Base-by-base conservation (phyloP, 2,888 invertebrate species). In the Escarpia spicata region DNA sequence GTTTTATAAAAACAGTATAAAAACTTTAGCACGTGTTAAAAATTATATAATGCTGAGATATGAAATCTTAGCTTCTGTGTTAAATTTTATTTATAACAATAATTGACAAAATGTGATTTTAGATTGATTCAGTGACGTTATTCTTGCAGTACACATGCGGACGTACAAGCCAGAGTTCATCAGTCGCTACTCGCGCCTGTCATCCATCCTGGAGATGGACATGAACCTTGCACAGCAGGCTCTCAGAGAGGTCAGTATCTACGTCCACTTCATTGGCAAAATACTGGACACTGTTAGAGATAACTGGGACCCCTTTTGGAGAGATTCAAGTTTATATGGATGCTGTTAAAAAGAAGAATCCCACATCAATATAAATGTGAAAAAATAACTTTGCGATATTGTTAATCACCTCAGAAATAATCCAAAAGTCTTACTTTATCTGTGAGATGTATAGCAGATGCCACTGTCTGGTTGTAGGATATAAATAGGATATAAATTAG, bases 81-180 rank as follows among this genome's bases (percentile, higher is more conserved):
- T 43, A 60, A 75, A 31, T 31, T 91, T 37, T 37, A 12, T 91
- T 31, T 91, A 91, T 6, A 31, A 6, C n/a, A 91, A 37, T 43
- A 43, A 91, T 37, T 31, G 15, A 43, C 19, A 26, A 75, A 75
- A 75, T 60, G 15, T 26, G 75, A 75, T 90, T 94, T 92, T 90
- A 6, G 60, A 26, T 43, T 92, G 60, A 52, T 92, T 94, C 58
- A 90, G 15, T 52, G 52, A n/a, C 31, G 0, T 75, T 92, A 37
- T 6, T n/a, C 98, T 98, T 97, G 98, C 98, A 99, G 98, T 99
- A 93, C 99, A 99, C 96, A 97, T 99, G 94, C 98, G 98, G 95
- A 99, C 99, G 2, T 99, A 99, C 96, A 99, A 99, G 96, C 97
- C 97, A 92, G 98, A 98, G 94, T 98, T 99, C 94, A 98, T 99